Evolutionary conservation across 2,888 invertebrate species (phyloP), one percentile per base, ranked within the genome.

Genomic region (Ashinkailepas kermadecensis): DNA sequence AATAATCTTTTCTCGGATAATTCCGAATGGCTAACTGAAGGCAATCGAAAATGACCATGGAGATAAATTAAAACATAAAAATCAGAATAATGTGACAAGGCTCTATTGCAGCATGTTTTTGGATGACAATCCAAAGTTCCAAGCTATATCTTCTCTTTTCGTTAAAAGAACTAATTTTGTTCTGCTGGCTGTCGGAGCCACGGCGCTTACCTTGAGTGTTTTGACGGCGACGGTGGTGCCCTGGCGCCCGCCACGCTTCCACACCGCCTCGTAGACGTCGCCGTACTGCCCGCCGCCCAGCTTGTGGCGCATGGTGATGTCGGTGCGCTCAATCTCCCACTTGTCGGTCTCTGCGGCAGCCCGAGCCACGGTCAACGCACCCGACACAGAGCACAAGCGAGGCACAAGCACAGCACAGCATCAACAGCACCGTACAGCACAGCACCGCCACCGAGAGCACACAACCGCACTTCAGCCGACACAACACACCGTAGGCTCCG

Each of bases 151-250:
- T 39, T 39, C 39, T 39, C 39, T 4, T 39, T 39, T 39, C 39
- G 39, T 39, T 4, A 39, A 4, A 39, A 39, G 39, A 39, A 39
- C 39, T 39, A 39, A 39, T 39, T 39, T 39, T 39, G 39, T 39
- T 39, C 39, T 39, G 2, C 39, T 39, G 39, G 11, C n/a, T 3
- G 65, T 12, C 62, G 56, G 0, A 1, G 56, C n/a, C 1, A 54
- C n/a, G 58, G 23, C 59, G 82, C 84, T 84, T 85, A 91, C 91
- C 89, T 99, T 99, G 21, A 99, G 90, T 0, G 99, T 99, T 89
- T 99, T 99, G 18, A 99, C 99, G 59, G 99, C 99, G 81, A 99
- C 98, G 4, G 96, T 98, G 90, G 95, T 95, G 87, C 95, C 96
- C 88, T 96, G 95, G 83, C 91, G 88, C 1, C 74, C 74, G 89